Evolutionary conservation across 2,797 vertebrate species (phyloP), one percentile per base, ranked within the genome.

Genomic region (Vipera latastei): DNA sequence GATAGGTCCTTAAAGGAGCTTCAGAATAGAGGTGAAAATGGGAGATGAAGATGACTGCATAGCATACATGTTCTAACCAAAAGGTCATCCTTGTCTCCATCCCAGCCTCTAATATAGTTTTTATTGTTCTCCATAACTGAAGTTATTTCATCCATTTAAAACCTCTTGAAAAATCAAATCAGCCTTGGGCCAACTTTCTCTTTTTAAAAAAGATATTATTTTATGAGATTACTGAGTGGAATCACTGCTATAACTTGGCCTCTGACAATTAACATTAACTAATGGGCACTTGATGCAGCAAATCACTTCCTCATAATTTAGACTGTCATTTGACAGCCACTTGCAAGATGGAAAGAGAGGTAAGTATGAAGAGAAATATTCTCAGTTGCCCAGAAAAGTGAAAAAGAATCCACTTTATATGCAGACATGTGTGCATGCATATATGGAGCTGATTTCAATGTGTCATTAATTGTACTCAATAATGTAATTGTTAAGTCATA

Each of bases 1-100:
- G 93, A 94, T 94, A 96, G 95, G 83, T 89, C 92, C 91, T 93
- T 96, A 86, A 96, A 94, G 93, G 94, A 93, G 94, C 96, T 95
- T 95, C 51, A 93, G 56, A 93, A 93, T 85, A 95, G 95, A 94
- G 63, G 4, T 73, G 8, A 92, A 90, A 95, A 94, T 91, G 0
- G 89, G 13, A 53, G 73, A 13, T 44, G 20, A 59, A 88, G 95
- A 93, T 93, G 69, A 94, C 38, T 90, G 69, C 91, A 91, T 60
- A 78, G 92, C 48, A 61, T 14, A 26, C 28, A 26, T 38, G 26
- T 93, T 95, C 0, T 94, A 94, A 60, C 91, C 63, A 57, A 60
- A 63, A 95, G 93, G 48, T 56, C 69, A 94, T 48, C 20, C 44
- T 69, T 90, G 90, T 88, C 89, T 53, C 87, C 83, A 87, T 6